Conservation (phyloP, 1,140 invertebrate genomes). For the Saccostrea glomerata region DNA sequence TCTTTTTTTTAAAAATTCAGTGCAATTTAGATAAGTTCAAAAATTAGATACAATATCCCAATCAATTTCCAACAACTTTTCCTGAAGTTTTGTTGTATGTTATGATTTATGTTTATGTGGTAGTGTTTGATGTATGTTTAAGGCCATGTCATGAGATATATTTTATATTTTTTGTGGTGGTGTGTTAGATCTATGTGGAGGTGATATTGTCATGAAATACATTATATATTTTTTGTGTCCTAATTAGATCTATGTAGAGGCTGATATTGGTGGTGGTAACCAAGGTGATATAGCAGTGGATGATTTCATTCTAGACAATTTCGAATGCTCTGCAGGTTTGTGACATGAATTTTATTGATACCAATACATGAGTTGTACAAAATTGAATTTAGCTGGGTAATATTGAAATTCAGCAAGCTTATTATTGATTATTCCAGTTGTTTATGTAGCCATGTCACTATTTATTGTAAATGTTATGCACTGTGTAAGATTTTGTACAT, state of each 20-base stretch:
- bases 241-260: conserved; percentile 57
- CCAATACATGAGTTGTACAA: background rate
- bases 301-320: conserved; percentile 66
- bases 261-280: conserved; percentile 59
- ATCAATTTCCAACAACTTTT: background rate
- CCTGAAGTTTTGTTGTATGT: background rate
- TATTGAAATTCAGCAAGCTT: too few relatives aligned
- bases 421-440: too few relatives aligned
- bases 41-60: background rate
- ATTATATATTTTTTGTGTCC: background rate
- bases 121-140: too few relatives aligned
- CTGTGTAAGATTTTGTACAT: background rate
- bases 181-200: conserved; percentile 55
- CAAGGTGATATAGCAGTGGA: conserved; percentile 74
- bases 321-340: conserved; percentile 55
- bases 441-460: background rate
- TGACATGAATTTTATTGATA: background rate
- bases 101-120: background rate
- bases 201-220: conserved; percentile 50
- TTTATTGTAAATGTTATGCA: background rate
- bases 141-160: background rate
- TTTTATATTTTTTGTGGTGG: background rate
- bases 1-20: too few relatives aligned
- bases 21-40: background rate
- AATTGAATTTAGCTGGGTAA: too few relatives aligned